Conservation (phyloP, 2,113 vertebrate genomes). For the Psophia crepitans region DNA sequence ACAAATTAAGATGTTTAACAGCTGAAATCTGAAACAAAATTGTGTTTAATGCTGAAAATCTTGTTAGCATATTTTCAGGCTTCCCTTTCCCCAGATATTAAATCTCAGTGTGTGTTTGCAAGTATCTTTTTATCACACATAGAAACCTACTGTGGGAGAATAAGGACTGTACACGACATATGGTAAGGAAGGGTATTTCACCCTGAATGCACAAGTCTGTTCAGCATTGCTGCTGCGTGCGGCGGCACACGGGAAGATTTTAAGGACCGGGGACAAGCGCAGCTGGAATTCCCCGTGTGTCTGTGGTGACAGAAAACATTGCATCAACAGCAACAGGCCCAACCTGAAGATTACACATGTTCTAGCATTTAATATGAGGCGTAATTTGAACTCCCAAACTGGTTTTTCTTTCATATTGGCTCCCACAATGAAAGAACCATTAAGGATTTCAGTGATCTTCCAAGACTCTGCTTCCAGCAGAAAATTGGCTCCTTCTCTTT, state of each 20-base stretch:
- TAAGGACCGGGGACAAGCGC: neutral
- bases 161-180: neutral
- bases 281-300: neutral
- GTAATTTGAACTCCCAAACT: constrained; percentile 58
- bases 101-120: constrained; percentile 43
- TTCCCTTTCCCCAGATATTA: constrained; percentile 63
- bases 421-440: constrained; percentile 74
- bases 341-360: constrained; percentile 1
- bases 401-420: constrained; percentile 66
- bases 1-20: constrained; percentile 79
- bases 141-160: neutral
- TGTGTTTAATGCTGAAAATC: constrained; percentile 76
- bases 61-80: constrained; percentile 70
- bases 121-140: constrained; percentile 49
- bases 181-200: neutral
- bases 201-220: neutral
- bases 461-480: constrained; percentile 66
- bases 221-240: neutral
- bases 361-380: constrained; percentile 60
- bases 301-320: neutral
- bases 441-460: constrained; percentile 70
- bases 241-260: neutral
- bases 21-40: constrained; percentile 75
- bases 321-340: constrained; percentile 30
- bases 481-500: constrained; percentile 73